Conservation (phyloP, 2,888 invertebrate species). For the Caenorhabditis sp. region DNA sequence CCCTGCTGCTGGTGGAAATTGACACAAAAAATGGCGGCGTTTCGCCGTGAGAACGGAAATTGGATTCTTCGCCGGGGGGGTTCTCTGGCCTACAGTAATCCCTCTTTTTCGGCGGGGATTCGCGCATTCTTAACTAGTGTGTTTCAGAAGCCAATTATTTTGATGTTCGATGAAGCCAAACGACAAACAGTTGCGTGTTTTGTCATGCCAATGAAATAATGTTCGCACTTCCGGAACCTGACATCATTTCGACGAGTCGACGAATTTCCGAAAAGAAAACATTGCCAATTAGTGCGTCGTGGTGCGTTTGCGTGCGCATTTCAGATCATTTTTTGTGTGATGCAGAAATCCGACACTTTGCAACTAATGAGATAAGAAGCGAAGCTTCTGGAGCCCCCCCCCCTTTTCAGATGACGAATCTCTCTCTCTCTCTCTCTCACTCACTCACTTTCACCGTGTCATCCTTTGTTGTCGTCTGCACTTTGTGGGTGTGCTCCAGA, state of each 20-base stretch:
- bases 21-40: constrained; percentile 11
- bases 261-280: constrained; percentile 15
- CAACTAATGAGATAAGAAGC: constrained; percentile 25
- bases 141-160: too few species aligned
- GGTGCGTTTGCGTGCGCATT: neutral
- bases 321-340: neutral
- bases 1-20: neutral
- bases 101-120: too few species aligned
- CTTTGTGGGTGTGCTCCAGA: constrained; percentile 43
- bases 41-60: constrained; percentile 4
- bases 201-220: too few species aligned
- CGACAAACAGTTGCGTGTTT: too few species aligned
- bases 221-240: too few species aligned
- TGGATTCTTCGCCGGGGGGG: constrained; percentile 8
- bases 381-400: too few species aligned
- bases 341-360: constrained; percentile 18
- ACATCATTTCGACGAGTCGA: too few species aligned
- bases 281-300: too few species aligned
- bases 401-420: constrained; percentile 48
- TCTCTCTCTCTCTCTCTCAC: constrained; percentile 7
- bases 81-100: neutral
- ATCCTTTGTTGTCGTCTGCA: constrained; percentile 38
- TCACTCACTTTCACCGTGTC: constrained; percentile 2
- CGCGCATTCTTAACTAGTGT: too few species aligned
- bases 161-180: too few species aligned